Base-by-base conservation (phyloP, 2,888 invertebrate species). In the Tholera decimalis region DNA sequence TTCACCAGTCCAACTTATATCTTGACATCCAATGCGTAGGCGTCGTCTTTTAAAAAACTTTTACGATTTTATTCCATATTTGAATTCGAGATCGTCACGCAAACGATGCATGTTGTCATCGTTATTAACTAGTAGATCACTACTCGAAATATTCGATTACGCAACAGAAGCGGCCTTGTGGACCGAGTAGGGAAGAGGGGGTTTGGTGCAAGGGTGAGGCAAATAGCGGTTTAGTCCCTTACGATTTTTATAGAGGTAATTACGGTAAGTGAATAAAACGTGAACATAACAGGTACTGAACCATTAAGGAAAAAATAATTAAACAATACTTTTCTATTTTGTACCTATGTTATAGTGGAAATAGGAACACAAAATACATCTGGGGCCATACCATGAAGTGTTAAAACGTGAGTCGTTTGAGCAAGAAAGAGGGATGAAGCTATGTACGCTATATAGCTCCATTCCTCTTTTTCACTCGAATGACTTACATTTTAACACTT, bases 111-210 rank as follows among this genome's bases (percentile, higher is more conserved):
- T 66, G 61, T 37, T 79, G 75, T 79, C 82, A 69, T 78, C 55
- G 66, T 74, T 82, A 83, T 74, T 76, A 83, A 78, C 65, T 75
- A 78, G 77, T 81, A 65, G 85, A 90, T 91, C 91, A 90, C 85
- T 83, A 80, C 89, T 90, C 87, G 62, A 91, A 90, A 90, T 89
- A 91, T 86, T 82, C 77, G 83, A 84, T 91, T 91, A 88, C 91
- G 90, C 84, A 85, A 86, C 67, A 65, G 47, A 57, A 64, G 50
- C 67, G 88, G 80, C 91, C 91, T 88, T 92, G 89, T 73, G 77
- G 44, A 61, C 89, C 89, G 83, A 85, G 90, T 90, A 90, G 82
- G 91, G 90, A 78, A 70, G 69, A 77, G 77, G 61, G 64, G 41
- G 11, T 4, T 11, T 68, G 80, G 79, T 55, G 0, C 47, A 83